A percentile compares a stretch with the other conserved stretches of the same genome.
phyloP scores from a whole-genome alignment of 1,140 invertebrate genomes.

The Drosophila micromelanica region DNA sequence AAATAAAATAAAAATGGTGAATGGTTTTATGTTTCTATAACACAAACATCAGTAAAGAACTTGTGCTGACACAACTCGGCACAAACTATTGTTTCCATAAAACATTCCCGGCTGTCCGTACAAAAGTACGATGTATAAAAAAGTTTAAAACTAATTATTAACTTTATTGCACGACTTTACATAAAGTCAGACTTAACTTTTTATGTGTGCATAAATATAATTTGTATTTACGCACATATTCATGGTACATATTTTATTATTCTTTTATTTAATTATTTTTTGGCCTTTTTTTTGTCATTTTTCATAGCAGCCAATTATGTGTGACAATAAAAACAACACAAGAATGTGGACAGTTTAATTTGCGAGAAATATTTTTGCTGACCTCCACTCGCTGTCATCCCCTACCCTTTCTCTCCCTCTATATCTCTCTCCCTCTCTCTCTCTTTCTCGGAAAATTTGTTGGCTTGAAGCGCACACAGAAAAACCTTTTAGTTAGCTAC shows the following conservation, averaged over 20 bases:
- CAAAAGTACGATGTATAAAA: not conserved
- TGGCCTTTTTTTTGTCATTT: not conserved
- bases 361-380: constrained; percentile 37
- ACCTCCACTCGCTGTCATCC: not conserved
- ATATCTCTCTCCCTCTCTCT: too few relatives aligned
- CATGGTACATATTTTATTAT: not conserved
- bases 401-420: not conserved
- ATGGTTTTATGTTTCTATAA: too few relatives aligned
- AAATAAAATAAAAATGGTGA: too few relatives aligned
- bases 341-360: constrained; percentile 57
- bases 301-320: constrained; percentile 40
- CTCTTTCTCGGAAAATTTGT: not conserved
- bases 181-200: constrained; percentile 1
- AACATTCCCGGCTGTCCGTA: too few relatives aligned
- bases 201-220: constrained; percentile 20
- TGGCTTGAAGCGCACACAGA: constrained; percentile 25
- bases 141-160: constrained; percentile 6
- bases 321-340: constrained; percentile 33
- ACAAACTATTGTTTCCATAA: too few relatives aligned
- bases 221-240: constrained; percentile 25
- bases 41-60: too few relatives aligned
- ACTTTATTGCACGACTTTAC: not conserved
- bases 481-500: constrained; percentile 40
- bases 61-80: too few relatives aligned
- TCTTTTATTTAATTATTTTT: not conserved